Evolutionary conservation across 23 tunicate species (phyloP).

Genomic region (Ascidia mentula): DNA sequence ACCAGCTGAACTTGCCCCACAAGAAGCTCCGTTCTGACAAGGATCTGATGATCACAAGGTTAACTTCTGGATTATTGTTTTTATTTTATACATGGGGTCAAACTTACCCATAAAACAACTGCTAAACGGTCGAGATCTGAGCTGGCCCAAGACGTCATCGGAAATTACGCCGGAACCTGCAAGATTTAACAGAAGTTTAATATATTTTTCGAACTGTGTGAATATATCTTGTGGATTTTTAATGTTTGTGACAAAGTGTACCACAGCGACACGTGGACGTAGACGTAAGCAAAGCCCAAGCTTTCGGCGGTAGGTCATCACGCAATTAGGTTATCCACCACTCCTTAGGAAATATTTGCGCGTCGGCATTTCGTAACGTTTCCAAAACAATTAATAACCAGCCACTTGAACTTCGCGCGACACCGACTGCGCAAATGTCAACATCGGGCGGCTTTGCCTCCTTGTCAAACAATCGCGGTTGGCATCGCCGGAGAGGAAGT

Average conservation of each 20-base stretch:
- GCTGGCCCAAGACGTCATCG: neutral
- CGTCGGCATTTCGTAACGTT: no score
- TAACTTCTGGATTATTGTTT: neutral
- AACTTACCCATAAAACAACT: conserved; percentile 54
- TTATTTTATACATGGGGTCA: neutral
- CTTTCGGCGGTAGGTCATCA: no score
- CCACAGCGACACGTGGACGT: neutral
- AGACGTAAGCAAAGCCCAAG: neutral
- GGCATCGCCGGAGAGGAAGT: neutral
- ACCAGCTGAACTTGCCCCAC: conserved; percentile 38
- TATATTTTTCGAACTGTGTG: neutral
- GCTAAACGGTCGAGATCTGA: conserved; percentile 16
- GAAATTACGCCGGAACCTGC: neutral
- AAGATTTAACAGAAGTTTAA: no score
- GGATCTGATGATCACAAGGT: conserved; percentile 41
- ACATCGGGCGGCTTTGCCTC: neutral
- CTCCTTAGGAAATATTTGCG: no score
- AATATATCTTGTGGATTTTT: neutral
- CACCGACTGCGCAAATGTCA: neutral
- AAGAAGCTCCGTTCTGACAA: conserved; percentile 50
- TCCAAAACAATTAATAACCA: neutral
- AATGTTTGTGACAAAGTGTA: neutral
- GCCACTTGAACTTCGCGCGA: neutral
- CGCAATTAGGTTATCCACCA: no score
- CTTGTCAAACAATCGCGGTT: neutral